Evolutionary conservation across 2,797 vertebrate genomes (phyloP).

Genomic region (Pterois miles): DNA sequence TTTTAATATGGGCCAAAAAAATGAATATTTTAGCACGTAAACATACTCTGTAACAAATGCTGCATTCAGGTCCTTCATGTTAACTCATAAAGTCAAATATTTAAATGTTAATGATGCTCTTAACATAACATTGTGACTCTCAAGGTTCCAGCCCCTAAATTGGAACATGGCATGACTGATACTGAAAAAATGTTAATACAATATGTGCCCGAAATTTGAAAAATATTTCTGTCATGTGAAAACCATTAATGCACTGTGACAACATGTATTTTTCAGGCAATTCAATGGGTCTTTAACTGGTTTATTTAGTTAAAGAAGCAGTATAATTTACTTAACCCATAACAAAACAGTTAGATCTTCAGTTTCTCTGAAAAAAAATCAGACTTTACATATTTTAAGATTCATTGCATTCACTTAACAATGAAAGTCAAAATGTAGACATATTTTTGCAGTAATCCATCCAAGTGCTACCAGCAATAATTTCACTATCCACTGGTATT

Average conservation of each 20-base stretch:
- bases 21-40: no score
- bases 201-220: background rate
- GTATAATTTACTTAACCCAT: background rate
- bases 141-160: background rate
- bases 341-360: background rate
- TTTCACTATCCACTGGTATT: background rate
- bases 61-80: background rate
- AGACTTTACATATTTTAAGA: no score
- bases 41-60: background rate
- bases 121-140: background rate
- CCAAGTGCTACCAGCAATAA: rapidly evolving
- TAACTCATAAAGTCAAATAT: background rate
- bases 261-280: no score
- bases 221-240: background rate
- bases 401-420: background rate
- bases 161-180: background rate
- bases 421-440: background rate
- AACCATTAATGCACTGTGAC: background rate
- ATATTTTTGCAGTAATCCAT: background rate
- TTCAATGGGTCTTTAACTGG: no score
- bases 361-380: no score
- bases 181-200: background rate
- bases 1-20: no score
- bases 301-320: no score
- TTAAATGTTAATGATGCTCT: background rate